phyloP scores from a whole-genome alignment of 2,113 vertebrate species.

The Sisor rabdophorus region DNA sequence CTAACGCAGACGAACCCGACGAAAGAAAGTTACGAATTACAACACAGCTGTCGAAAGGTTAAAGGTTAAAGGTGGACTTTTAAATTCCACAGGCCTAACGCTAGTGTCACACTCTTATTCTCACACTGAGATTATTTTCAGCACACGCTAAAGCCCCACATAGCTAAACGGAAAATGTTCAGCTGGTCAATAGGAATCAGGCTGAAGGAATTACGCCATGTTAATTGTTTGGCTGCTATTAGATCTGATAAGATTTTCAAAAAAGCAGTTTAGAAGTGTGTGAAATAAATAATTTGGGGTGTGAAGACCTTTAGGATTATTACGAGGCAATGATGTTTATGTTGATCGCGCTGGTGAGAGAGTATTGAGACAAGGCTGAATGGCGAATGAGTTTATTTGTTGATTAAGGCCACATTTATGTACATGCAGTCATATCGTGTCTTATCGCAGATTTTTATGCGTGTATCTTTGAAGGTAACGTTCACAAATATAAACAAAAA shows the following conservation, averaged over 20 bases:
- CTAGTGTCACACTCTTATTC: background rate
- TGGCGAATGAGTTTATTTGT: background rate
- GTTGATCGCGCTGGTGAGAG: background rate
- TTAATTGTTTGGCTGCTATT: constrained; percentile 66
- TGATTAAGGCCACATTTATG: background rate
- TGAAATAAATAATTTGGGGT: background rate
- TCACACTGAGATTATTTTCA: background rate
- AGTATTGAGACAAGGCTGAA: background rate
- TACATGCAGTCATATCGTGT: background rate
- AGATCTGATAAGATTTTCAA: constrained; percentile 59
- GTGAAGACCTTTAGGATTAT: background rate
- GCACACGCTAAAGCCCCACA: background rate
- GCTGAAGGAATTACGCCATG: constrained; percentile 67
- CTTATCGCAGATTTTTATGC: background rate
- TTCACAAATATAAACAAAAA: no score
- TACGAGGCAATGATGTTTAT: background rate
- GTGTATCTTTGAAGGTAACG: background rate
- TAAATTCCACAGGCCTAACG: background rate
- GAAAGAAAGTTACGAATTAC: background rate
- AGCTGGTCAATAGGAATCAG: constrained; percentile 57
- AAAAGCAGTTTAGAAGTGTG: background rate
- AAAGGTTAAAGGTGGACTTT: background rate
- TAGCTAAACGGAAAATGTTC: background rate
- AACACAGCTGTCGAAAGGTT: background rate
- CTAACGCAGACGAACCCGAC: background rate